A percentile compares a stretch with the other conserved stretches of the same genome.
Evolutionary conservation across 2,888 invertebrate species (phyloP).

Genomic region (Nomada ruficornis): DNA sequence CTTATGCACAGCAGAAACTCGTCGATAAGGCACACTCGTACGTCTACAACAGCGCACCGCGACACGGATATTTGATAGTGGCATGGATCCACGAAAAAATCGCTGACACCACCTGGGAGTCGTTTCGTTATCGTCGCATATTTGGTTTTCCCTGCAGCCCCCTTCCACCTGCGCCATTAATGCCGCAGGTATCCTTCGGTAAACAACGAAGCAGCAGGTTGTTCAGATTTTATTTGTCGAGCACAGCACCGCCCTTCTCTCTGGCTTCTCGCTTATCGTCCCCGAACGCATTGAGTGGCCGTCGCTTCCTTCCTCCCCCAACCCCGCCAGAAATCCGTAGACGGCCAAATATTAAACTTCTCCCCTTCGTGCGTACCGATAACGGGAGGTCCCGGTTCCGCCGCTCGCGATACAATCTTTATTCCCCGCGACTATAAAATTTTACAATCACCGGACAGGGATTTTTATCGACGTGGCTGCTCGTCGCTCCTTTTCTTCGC

Average conservation of each 20-base stretch:
- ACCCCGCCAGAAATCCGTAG: conserved; percentile 76
- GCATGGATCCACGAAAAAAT: conserved; percentile 53
- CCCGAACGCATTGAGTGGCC: conserved; percentile 71
- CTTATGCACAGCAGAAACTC: neutral
- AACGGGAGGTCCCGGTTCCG: conserved; percentile 76
- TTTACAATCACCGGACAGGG: conserved; percentile 78
- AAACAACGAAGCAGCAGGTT: conserved; percentile 82
- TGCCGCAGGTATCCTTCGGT: conserved; percentile 79
- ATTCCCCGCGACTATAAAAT: conserved; percentile 81
- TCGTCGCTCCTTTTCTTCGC: conserved; percentile 57
- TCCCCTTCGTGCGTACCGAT: conserved; percentile 73
- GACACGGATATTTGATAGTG: conserved; percentile 27
- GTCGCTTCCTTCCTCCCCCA: conserved; percentile 53
- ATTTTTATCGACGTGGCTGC: conserved; percentile 69
- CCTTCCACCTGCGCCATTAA: conserved; percentile 64
- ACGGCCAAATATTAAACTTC: conserved; percentile 80
- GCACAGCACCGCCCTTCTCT: conserved; percentile 73
- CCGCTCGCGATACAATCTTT: conserved; percentile 80
- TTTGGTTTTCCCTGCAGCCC: conserved; percentile 62
- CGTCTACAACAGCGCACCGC: neutral
- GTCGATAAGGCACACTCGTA: neutral
- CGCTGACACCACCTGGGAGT: conserved; percentile 69
- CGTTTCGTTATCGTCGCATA: conserved; percentile 69
- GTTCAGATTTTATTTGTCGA: conserved; percentile 83
- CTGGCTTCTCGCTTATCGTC: conserved; percentile 75